Conservation (phyloP, 1,140 invertebrate genomes). For the Portunus trituberculatus region DNA sequence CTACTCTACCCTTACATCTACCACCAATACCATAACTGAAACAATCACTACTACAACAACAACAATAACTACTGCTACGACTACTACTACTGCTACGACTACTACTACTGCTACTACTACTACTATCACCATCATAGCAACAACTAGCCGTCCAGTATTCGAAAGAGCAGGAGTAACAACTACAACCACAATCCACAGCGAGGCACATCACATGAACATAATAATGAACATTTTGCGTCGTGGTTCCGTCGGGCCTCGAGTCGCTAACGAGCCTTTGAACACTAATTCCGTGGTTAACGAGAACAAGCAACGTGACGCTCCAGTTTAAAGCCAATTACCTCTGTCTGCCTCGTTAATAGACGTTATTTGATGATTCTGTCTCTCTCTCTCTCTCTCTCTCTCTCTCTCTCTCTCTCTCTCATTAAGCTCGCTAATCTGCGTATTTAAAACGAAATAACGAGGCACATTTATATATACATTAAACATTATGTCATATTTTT, state of each 20-base stretch:
- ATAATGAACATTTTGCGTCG: constrained; percentile 12
- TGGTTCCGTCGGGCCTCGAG: background rate
- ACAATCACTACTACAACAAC: background rate
- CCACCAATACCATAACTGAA: background rate
- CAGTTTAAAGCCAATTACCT: constrained; percentile 22
- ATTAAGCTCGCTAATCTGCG: too few species aligned
- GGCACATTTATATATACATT: background rate
- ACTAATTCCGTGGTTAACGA: constrained; percentile 21
- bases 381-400: background rate
- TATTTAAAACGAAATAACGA: too few species aligned
- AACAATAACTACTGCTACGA: background rate
- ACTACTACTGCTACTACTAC: background rate
- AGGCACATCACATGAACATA: background rate
- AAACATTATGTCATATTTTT: background rate
- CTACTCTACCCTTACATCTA: background rate
- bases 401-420: constrained; percentile 24
- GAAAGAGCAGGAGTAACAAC: background rate
- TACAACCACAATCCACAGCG: background rate
- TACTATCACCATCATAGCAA: background rate
- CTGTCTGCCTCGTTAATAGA: background rate
- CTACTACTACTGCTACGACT: background rate
- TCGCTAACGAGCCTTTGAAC: constrained; percentile 10
- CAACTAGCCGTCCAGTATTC: background rate
- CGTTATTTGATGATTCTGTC: background rate
- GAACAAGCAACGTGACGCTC: background rate